Conservation (phyloP, 2,797 vertebrate genomes). For the Paramormyrops hopkinsi region DNA sequence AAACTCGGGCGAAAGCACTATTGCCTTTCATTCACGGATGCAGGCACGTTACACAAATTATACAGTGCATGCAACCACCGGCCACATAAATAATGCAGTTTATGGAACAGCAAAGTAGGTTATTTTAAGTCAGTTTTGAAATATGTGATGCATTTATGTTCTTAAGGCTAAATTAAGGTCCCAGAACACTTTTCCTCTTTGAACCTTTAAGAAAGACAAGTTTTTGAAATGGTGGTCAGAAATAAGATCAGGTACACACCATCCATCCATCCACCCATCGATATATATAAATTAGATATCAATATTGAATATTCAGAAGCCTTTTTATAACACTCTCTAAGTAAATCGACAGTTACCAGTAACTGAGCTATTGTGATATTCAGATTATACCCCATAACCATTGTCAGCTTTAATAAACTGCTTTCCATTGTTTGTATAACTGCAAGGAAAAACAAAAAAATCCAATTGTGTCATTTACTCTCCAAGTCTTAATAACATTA, state of each 20-base stretch:
- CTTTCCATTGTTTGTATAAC: background rate
- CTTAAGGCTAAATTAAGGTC: background rate
- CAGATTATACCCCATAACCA: background rate
- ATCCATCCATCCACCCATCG: background rate
- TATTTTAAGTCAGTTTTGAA: background rate
- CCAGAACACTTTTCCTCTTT: background rate
- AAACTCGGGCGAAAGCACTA: background rate
- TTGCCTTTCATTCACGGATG: background rate
- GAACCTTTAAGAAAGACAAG: background rate
- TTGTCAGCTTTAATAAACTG: background rate
- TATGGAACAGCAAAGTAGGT: background rate
- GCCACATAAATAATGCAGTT: background rate
- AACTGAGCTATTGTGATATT: background rate
- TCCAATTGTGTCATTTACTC: background rate
- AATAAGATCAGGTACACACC: background rate
- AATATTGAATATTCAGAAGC: background rate
- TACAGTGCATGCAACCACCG: background rate
- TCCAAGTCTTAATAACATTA: background rate
- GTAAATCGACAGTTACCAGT: background rate
- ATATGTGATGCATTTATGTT: conserved; percentile 1
- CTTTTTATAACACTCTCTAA: background rate
- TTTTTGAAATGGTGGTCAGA: background rate
- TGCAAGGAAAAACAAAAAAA: background rate
- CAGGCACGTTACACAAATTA: background rate
- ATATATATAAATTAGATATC: background rate